Evolutionary conservation across 2,888 invertebrate species (phyloP).

Genomic region (Oxytorus armatus): DNA sequence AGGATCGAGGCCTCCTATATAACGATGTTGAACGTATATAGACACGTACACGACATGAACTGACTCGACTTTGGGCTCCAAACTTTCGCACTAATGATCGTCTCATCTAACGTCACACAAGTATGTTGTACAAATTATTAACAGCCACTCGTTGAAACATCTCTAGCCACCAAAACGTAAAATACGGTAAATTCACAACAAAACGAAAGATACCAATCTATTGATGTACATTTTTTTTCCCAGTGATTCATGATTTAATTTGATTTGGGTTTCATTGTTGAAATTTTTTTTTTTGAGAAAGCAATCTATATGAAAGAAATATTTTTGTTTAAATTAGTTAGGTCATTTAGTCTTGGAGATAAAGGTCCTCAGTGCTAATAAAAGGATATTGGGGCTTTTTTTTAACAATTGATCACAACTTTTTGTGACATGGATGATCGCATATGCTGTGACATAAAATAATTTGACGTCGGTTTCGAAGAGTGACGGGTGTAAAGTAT

Average conservation of each 20-base stretch:
- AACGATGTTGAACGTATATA: slow-evolving; percentile 63
- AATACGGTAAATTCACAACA: background rate
- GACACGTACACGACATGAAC: slow-evolving; percentile 36
- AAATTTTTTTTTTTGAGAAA: background rate
- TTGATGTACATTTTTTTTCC: background rate
- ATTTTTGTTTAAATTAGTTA: no score
- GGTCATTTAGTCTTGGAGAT: no score
- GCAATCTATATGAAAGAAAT: no score
- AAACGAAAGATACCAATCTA: background rate
- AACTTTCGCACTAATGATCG: slow-evolving; percentile 54
- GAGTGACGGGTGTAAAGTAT: no score
- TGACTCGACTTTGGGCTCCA: slow-evolving; percentile 24
- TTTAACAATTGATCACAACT: no score
- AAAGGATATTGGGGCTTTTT: no score
- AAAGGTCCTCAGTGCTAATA: no score
- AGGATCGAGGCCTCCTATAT: slow-evolving; percentile 65
- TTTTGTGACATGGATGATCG: no score
- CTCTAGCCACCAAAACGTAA: background rate
- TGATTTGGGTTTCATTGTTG: background rate
- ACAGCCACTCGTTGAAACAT: slow-evolving; percentile 20
- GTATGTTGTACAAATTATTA: slow-evolving; percentile 5
- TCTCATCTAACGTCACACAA: slow-evolving; percentile 12
- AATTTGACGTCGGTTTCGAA: no score
- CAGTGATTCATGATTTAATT: background rate
- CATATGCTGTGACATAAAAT: no score